Base-by-base conservation (phyloP, 2,113 vertebrate species). In the Vimba vimba region DNA sequence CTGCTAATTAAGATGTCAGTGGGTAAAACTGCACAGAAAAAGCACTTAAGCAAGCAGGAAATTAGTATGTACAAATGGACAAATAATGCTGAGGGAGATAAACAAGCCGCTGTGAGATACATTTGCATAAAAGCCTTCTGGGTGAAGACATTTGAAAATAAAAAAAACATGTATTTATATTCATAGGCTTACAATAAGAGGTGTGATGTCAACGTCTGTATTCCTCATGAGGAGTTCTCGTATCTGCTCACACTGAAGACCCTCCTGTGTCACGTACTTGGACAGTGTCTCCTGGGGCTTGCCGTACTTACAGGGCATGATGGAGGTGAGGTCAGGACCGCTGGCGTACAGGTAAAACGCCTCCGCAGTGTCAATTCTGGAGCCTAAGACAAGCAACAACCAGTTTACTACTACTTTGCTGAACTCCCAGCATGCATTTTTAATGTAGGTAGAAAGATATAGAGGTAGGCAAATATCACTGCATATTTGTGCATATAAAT, bases 291-390 rank as follows among this genome's bases (percentile, higher is more conserved):
- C 89, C 2, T 78, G 57, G 21, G 94, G 92, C 90, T 96, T 96
- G 82, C 97, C 97, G 47, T 98, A 97, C 94, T 97, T 99, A 91
- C 98, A 99, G 12, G 97, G 97, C 97, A 99, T 98, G 87, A 99
- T 88, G 4, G 97, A 98, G 1, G 96, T 97, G 50, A 97, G 95
- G 91, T 99, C 97, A 7, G 98, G 98, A 8, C 98, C 98, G 86
- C 96, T 95, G 0, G 96, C 92, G 74, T 96, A 99, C 0, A 99
- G 94, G 90, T 97, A 96, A 92, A 99, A 97, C 25, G 97, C 98
- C 89, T 98, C 98, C 77, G 97, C 96, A 0, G 96, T 92, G 85
- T 95, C 96, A 85, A 99, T 95, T 88, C 95, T 96, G 86, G 97
- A 95, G 90, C 98, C 98, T 97, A 86, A 86, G 92, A 86, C 91